phyloP scores from a whole-genome alignment of 1,140 invertebrate genomes.

The Agrilus planipennis region DNA sequence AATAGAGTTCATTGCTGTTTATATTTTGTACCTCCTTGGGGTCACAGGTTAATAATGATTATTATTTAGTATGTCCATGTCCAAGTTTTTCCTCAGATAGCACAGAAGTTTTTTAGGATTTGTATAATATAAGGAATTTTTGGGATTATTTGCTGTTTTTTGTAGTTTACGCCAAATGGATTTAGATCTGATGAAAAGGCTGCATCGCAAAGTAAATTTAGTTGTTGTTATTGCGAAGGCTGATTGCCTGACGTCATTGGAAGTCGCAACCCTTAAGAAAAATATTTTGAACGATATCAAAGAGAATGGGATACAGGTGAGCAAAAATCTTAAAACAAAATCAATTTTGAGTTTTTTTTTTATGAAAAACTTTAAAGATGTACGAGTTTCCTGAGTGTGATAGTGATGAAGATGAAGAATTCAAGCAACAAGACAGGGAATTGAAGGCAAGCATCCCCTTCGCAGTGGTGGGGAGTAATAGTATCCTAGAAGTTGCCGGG shows the following conservation, averaged over 20 bases:
- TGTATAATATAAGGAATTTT: too few species aligned
- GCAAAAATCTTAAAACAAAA: not conserved
- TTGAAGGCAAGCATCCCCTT: slow-evolving; percentile 89
- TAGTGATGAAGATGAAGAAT: slow-evolving; percentile 87
- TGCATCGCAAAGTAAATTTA: slow-evolving; percentile 94
- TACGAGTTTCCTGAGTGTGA: slow-evolving; percentile 97
- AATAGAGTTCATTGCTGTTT: slow-evolving; percentile 93
- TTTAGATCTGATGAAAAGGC: slow-evolving; percentile 83
- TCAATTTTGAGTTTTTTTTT: not conserved
- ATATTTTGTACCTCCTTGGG: slow-evolving; percentile 95
- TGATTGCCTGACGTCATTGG: slow-evolving; percentile 82
- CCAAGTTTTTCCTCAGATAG: not conserved
- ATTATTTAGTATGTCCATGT: not conserved
- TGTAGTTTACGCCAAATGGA: slow-evolving; percentile 85
- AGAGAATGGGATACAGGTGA: slow-evolving; percentile 72
- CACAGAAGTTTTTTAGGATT: not conserved
- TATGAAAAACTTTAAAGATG: slow-evolving; percentile 41
- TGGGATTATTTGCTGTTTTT: too few species aligned
- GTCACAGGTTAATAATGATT: slow-evolving; percentile 93
- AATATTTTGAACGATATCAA: slow-evolving; percentile 68
- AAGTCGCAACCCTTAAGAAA: slow-evolving; percentile 82
- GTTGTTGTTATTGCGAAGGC: slow-evolving; percentile 97
- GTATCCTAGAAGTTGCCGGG: slow-evolving; percentile 84
- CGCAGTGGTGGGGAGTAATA: slow-evolving; percentile 92
- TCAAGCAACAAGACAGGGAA: slow-evolving; percentile 81